These are phyloP conservation scores for Mesocentrotus franciscanus DNA, from an alignment of 53 echinoderm and acorn worm genomes.

Conservation along the genomic window DNA sequence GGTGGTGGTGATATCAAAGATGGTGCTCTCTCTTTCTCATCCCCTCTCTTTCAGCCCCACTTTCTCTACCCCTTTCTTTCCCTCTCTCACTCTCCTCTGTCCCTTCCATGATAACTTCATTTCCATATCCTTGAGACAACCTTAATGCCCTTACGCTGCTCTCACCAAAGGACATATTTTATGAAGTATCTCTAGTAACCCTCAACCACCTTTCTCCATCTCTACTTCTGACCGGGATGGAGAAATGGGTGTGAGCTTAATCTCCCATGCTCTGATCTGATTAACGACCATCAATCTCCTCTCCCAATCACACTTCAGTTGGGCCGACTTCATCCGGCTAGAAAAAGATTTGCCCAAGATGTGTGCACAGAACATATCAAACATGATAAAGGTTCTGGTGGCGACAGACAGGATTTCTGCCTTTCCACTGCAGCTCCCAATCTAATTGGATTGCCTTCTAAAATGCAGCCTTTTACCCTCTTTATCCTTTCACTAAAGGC, in stretches of 20 bases:
- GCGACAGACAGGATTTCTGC: constrained; percentile 39
- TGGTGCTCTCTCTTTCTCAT: neutral
- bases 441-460: constrained; percentile 24
- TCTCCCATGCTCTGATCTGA: constrained; percentile 13
- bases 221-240: neutral
- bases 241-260: constrained; percentile 40
- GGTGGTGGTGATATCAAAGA: neutral
- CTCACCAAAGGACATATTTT: neutral
- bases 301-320: constrained; percentile 57
- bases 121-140: neutral
- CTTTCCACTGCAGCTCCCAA: constrained; percentile 17
- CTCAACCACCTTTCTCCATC: neutral
- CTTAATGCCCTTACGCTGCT: neutral
- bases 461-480: neutral
- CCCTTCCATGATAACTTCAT: neutral
- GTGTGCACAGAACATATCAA: constrained; percentile 30
- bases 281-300: constrained; percentile 44
- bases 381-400: neutral
- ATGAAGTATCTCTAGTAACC: neutral
- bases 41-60: neutral
- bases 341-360: constrained; percentile 43
- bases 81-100: neutral
- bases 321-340: neutral
- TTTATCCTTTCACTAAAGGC: neutral
- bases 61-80: neutral